Percentiles rank a stretch among this genome's conserved stretches.
phyloP scores from a whole-genome alignment of 2,888 invertebrate genomes.

The Nomada ruficornis region DNA sequence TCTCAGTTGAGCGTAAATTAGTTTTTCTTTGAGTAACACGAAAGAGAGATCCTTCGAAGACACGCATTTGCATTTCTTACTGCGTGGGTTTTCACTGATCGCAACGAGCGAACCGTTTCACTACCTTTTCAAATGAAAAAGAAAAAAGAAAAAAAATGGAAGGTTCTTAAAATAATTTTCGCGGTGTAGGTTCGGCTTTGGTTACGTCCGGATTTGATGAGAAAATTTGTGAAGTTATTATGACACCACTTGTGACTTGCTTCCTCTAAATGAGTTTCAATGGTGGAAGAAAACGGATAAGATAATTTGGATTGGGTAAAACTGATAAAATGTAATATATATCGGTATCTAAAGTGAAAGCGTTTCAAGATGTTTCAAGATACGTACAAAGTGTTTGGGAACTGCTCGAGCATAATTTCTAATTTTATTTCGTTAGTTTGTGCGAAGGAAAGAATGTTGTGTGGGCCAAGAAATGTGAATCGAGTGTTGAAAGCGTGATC shows the following conservation, averaged over 20 bases:
- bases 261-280: conserved; percentile 27
- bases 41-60: background rate
- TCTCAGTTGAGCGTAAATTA: conserved; percentile 15
- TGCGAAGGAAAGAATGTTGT: background rate
- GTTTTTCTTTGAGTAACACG: background rate
- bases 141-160: background rate
- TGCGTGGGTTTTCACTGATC: background rate
- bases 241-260: conserved; percentile 18
- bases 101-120: background rate
- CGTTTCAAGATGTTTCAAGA: background rate
- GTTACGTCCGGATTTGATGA: background rate
- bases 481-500: no score
- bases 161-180: background rate
- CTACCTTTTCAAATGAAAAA: background rate
- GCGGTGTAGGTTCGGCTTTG: no score
- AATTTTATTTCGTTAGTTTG: background rate
- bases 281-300: conserved; percentile 14
- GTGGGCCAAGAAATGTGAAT: no score
- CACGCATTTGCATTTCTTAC: background rate
- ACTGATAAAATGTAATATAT: background rate
- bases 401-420: background rate
- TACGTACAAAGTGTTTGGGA: background rate
- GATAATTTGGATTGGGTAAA: background rate
- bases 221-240: background rate
- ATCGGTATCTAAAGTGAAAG: background rate